Percentiles rank a stretch among this genome's conserved stretches.
phyloP scores from a whole-genome alignment of 2,113 vertebrate genomes.

The Trichomycterus rosablanca region DNA sequence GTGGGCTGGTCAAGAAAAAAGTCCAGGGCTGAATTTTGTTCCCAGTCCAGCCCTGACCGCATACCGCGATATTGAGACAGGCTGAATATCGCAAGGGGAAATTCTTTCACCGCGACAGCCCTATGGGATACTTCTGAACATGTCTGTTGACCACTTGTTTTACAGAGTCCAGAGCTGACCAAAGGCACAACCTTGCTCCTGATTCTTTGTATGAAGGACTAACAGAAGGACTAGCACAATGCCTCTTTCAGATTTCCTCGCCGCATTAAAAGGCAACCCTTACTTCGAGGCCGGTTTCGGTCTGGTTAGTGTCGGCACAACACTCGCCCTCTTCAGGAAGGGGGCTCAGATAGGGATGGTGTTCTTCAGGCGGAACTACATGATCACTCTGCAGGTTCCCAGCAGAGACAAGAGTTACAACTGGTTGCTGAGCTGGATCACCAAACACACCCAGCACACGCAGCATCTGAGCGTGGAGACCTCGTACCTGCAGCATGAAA shows the following conservation, averaged over 20 bases:
- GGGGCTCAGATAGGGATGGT: slow-evolving; percentile 86
- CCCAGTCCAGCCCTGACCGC: no score
- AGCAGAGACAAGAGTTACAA: slow-evolving; percentile 93
- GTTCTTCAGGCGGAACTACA: slow-evolving; percentile 89
- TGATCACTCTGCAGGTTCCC: slow-evolving; percentile 97
- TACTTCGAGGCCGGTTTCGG: slow-evolving; percentile 98
- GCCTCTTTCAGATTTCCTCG: slow-evolving; percentile 85
- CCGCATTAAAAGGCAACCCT: slow-evolving; percentile 89
- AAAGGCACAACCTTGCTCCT: not conserved
- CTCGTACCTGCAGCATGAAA: slow-evolving; percentile 91
- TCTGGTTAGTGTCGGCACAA: slow-evolving; percentile 88
- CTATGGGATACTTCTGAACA: no score
- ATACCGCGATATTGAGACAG: no score
- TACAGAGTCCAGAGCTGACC: no score
- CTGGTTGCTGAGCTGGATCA: slow-evolving; percentile 96
- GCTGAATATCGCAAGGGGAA: no score
- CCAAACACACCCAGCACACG: slow-evolving; percentile 82
- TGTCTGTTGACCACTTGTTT: no score
- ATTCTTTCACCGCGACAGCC: no score
- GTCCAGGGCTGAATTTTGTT: no score
- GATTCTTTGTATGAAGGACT: not conserved
- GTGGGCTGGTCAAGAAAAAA: no score
- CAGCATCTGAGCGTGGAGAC: slow-evolving; percentile 97
- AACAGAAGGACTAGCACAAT: slow-evolving; percentile 62
- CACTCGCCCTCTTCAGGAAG: slow-evolving; percentile 84